Base-by-base conservation (phyloP, 2,113 vertebrate genomes). In the Taurulus bubalis region DNA sequence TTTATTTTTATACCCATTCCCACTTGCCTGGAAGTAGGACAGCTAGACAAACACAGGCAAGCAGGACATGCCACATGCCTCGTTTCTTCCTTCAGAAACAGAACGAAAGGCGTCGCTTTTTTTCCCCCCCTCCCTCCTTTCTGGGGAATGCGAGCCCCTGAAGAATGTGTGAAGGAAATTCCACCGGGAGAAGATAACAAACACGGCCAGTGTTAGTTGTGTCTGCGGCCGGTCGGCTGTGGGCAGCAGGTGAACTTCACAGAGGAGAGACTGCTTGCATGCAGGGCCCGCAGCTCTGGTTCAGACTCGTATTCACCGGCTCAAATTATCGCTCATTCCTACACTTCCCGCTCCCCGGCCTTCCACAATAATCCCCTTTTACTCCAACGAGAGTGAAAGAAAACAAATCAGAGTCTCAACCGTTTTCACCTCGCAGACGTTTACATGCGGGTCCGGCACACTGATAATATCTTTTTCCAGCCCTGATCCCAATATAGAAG, bases 161-260 rank as follows among this genome's bases (percentile, higher is more conserved):
- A 90, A 87, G 94, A 92, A 93, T 93, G 91, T 86, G 73, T 85
- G 78, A 87, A 93, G 93, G 91, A 94, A 94, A 95, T 95, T 95
- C 94, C 93, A 87, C 67, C 1, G 14, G 72, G 81, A 76, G 89
- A 89, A 94, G 92, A 94, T 92, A 95, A 93, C 82, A 92, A 93
- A 90, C 91, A 86, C 32, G 58, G 76, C 80, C 75, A 49, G 84
- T 76, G 77, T 90, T 82, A 82, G 93, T 90, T 91, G 89, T 93
- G 91, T 93, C 91, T 86, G 81, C 66, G 65, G 77, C 72, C 42
- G 34, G 0, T 51, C 9, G 56, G 66, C 67, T 80, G 66, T 65
- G 70, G 80, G 86, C 73, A 89, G 91, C 94, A 94, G 94, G 94
- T 95, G 93, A 94, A 90, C 82, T 84, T 91, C 87, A 86, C 77